Evolutionary conservation across 30 jellyfish, hydroid and myxozoan species (phyloP).

Genomic region (Cassiopea xamachana): DNA sequence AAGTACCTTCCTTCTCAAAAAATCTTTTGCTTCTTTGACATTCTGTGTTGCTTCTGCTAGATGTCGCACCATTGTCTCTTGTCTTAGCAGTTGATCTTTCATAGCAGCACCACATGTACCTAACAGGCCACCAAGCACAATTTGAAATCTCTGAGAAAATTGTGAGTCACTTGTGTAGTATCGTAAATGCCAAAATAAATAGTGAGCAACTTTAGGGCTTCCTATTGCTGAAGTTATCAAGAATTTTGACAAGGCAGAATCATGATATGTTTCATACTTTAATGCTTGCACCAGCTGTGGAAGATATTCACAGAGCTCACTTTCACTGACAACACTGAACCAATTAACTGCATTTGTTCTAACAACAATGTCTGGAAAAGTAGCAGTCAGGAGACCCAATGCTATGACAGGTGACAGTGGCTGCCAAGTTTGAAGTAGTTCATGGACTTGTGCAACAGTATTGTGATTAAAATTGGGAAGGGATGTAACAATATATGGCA

Average conservation of each 20-base stretch:
- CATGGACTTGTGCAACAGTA: constrained; percentile 65
- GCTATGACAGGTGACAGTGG: constrained; percentile 85
- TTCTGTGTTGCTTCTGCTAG: constrained; percentile 74
- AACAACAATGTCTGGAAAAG: constrained; percentile 79
- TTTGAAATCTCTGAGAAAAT: constrained; percentile 93
- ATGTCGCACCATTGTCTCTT: constrained; percentile 75
- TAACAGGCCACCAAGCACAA: constrained; percentile 87
- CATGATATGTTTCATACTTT: constrained; percentile 91
- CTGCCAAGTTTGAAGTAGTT: constrained; percentile 71
- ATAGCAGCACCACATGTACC: constrained; percentile 88
- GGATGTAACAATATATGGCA: constrained; percentile 74
- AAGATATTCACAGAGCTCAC: constrained; percentile 84
- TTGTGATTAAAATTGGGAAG: constrained; percentile 78
- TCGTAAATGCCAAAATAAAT: constrained; percentile 92
- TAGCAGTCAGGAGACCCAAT: constrained; percentile 85
- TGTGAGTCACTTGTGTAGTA: constrained; percentile 92
- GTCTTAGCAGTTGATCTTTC: constrained; percentile 84
- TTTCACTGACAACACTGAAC: constrained; percentile 72
- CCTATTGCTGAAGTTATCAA: constrained; percentile 71
- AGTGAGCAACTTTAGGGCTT: constrained; percentile 94
- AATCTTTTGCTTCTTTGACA: constrained; percentile 77
- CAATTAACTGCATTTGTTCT: constrained; percentile 87
- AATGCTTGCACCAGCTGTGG: constrained; percentile 96
- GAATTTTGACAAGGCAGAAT: constrained; percentile 89
- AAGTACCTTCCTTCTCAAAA: constrained; percentile 60